Evolutionary conservation across 2,113 vertebrate genomes (phyloP), one percentile per base, ranked within the genome.

Genomic region (Erythrolamprus reginae): DNA sequence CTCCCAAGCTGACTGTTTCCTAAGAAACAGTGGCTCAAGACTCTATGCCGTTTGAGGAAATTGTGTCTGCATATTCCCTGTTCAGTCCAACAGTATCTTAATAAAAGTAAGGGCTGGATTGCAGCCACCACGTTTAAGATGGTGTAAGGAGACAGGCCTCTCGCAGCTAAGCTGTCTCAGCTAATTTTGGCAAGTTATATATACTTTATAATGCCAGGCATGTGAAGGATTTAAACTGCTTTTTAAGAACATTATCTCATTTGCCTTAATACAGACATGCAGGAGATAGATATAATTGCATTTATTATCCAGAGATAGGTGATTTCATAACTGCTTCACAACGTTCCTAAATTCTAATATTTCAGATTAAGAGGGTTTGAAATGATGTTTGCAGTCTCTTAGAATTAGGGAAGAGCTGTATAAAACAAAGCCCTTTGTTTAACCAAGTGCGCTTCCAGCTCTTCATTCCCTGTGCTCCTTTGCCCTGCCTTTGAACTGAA

Each of bases 191-290:
- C 58, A 58, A 42, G 56, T 52, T 82, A 77, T 88, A 90, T 91
- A 58, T 8, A 91, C 55, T n/a, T 17, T 1, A 33, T 10, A 92
- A 77, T 26, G 23, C 3, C 45, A 0, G n/a, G 91, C 89, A 92
- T 38, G 56, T 93, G 56, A 24, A 92, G 91, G 87, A 84, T 15
- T 65, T 89, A 33, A 45, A 91, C 19, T 53, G 77, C 0, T 13
- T 21, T 65, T 77, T 53, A 38, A 89, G 88, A 26, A 55, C 21
- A 89, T 5, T 89, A 93, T 91, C 53, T 88, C 0, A 53, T 91
- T 94, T 90, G n/a, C 83, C 86, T 91, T 91, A 91, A 88, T 33
- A 10, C 86, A 61, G 38, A 84, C 83, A 84, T 51, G 86, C 77
- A 53, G 86, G 21, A 50, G 88, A 21, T 83, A 82, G 70, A 50